Conservation (phyloP, 2,113 vertebrate species). For the Rhinopithecus roxellana region DNA sequence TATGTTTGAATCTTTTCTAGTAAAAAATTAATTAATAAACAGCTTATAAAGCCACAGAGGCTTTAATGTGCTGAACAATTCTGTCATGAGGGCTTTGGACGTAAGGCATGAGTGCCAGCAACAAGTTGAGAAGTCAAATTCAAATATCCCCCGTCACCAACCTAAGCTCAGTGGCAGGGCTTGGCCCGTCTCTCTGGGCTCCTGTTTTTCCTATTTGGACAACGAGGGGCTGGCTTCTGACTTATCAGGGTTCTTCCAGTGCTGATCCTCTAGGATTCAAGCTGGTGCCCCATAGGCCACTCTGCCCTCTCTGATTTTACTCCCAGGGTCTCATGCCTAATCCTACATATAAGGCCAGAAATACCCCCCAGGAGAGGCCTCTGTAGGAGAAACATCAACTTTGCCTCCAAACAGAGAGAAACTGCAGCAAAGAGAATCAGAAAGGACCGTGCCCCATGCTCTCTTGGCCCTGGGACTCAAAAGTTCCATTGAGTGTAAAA, state of each 20-base stretch:
- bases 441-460: background rate
- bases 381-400: background rate
- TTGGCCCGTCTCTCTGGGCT: background rate
- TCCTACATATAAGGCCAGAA: background rate
- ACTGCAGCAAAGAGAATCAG: background rate
- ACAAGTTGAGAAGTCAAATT: background rate
- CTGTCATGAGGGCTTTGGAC: background rate
- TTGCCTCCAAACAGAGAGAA: background rate
- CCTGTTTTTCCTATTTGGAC: background rate
- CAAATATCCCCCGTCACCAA: background rate
- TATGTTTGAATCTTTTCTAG: slow-evolving; percentile 48
- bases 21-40: slow-evolving; percentile 38
- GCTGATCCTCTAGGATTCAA: background rate
- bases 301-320: background rate
- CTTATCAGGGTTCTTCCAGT: background rate
- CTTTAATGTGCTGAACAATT: background rate
- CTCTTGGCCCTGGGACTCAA: background rate
- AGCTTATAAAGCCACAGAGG: background rate
- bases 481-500: background rate
- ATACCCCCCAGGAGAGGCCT: background rate
- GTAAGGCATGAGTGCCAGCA: background rate
- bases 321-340: background rate
- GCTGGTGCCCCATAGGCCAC: background rate
- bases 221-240: background rate
- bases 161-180: background rate